Conservation (phyloP, 2,888 invertebrate species). For the Macaria notata region DNA sequence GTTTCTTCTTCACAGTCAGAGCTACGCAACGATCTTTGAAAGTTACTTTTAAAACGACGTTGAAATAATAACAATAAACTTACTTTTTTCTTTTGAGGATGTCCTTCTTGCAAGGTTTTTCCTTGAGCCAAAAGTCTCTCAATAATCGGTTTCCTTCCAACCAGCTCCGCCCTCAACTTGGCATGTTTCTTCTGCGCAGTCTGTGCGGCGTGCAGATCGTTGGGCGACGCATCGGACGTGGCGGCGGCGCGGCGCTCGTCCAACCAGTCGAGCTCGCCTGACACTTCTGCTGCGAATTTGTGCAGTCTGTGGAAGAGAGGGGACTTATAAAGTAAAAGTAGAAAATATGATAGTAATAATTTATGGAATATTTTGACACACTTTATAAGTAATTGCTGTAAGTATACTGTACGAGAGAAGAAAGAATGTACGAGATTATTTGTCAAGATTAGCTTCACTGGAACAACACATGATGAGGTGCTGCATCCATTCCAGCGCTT, state of each 20-base stretch:
- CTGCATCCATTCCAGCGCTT: too few species aligned
- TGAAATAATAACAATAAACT: too few species aligned
- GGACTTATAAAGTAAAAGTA: not conserved
- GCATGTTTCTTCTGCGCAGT: conserved; percentile 96
- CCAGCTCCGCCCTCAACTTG: conserved; percentile 94
- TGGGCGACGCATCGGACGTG: conserved; percentile 87
- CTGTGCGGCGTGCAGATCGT: conserved; percentile 95
- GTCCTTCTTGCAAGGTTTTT: conserved; percentile 86
- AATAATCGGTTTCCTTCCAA: conserved; percentile 92
- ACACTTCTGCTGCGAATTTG: conserved; percentile 96
- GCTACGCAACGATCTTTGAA: conserved; percentile 95
- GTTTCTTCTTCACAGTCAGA: conserved; percentile 96
- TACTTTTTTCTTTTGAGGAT: conserved; percentile 91
- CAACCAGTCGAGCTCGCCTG: conserved; percentile 97
- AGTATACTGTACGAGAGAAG: too few species aligned
- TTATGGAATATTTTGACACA: too few species aligned
- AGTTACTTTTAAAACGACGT: too few species aligned
- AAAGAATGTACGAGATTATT: too few species aligned
- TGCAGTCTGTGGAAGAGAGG: conserved; percentile 81
- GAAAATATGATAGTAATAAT: too few species aligned
- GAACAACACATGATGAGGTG: too few species aligned
- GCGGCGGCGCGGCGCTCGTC: conserved; percentile 93
- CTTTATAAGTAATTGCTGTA: too few species aligned
- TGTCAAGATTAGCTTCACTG: too few species aligned
- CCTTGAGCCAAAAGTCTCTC: conserved; percentile 93